Evolutionary conservation across 2,797 vertebrate species (phyloP).

Genomic region (Girardinus metallicus): DNA sequence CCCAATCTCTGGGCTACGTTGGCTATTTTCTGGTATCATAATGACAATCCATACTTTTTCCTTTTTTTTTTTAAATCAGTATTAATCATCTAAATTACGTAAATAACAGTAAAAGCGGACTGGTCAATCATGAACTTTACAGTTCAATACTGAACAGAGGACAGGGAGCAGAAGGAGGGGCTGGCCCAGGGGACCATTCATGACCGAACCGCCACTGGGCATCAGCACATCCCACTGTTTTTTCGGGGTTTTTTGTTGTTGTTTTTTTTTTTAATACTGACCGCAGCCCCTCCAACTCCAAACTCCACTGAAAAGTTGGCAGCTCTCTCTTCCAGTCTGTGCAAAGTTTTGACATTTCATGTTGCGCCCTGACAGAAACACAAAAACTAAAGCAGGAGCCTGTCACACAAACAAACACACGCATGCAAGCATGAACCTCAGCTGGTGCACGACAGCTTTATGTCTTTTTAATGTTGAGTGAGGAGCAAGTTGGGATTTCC

Average conservation of each 20-base stretch:
- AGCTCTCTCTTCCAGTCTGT: slow-evolving; percentile 11
- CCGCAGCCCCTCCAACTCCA: background rate
- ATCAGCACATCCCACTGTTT: background rate
- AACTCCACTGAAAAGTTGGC: background rate
- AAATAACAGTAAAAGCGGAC: background rate
- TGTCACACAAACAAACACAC: slow-evolving; percentile 4
- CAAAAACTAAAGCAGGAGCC: slow-evolving; percentile 29
- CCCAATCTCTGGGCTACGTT: background rate
- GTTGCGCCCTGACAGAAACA: slow-evolving; percentile 8
- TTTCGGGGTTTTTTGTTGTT: background rate
- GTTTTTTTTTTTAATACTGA: background rate
- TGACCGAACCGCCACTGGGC: background rate
- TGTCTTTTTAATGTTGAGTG: slow-evolving; percentile 36
- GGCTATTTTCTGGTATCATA: background rate
- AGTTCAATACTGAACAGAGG: background rate
- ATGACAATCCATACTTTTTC: background rate
- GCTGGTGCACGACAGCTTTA: slow-evolving; percentile 37
- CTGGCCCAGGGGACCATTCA: background rate
- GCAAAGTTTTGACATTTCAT: slow-evolving; percentile 55
- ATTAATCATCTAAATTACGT: background rate
- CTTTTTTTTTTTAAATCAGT: background rate
- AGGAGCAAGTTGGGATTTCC: slow-evolving; percentile 22
- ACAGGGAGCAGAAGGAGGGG: background rate
- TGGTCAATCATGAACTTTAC: background rate
- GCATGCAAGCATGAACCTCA: slow-evolving; percentile 26